A percentile compares a stretch with the other conserved stretches of the same genome.
phyloP scores from a whole-genome alignment of 2,888 invertebrate genomes.

The Hoplodrina ambigua region DNA sequence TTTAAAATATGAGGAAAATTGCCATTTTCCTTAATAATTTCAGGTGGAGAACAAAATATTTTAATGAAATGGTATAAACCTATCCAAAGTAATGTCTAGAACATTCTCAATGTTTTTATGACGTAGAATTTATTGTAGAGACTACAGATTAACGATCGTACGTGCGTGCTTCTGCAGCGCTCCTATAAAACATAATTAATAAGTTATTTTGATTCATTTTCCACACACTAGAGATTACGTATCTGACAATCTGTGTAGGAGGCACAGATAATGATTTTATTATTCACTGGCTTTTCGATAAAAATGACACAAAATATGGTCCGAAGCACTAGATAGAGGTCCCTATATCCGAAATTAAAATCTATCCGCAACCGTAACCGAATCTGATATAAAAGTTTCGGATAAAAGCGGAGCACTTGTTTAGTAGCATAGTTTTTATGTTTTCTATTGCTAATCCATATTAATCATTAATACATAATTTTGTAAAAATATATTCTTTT shows the following conservation, averaged over 20 bases:
- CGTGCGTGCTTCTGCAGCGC: neutral
- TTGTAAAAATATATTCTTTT: too few relatives aligned
- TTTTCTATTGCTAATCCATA: too few relatives aligned
- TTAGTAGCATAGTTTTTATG: too few relatives aligned
- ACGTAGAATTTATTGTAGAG: slow-evolving; percentile 5
- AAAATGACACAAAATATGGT: neutral
- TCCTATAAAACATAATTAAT: slow-evolving; percentile 30
- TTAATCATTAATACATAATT: too few relatives aligned
- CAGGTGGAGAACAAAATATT: too few relatives aligned
- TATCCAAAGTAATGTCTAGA: slow-evolving; percentile 5
- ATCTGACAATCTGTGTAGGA: slow-evolving; percentile 32
- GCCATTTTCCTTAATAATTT: neutral
- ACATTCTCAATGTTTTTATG: slow-evolving; percentile 8
- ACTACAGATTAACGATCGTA: slow-evolving; percentile 10
- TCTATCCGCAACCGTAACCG: too few relatives aligned
- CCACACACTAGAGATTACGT: slow-evolving; percentile 42
- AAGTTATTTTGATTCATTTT: slow-evolving; percentile 39
- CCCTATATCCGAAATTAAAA: too few relatives aligned
- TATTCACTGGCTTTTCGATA: slow-evolving; percentile 7
- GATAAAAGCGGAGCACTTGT: too few relatives aligned
- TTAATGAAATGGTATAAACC: neutral
- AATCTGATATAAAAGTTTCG: too few relatives aligned
- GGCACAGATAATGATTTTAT: slow-evolving; percentile 38
- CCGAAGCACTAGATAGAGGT: neutral
- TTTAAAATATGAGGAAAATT: too few relatives aligned